phyloP scores from a whole-genome alignment of 2,888 invertebrate species.

The Tenthredo mesomela region DNA sequence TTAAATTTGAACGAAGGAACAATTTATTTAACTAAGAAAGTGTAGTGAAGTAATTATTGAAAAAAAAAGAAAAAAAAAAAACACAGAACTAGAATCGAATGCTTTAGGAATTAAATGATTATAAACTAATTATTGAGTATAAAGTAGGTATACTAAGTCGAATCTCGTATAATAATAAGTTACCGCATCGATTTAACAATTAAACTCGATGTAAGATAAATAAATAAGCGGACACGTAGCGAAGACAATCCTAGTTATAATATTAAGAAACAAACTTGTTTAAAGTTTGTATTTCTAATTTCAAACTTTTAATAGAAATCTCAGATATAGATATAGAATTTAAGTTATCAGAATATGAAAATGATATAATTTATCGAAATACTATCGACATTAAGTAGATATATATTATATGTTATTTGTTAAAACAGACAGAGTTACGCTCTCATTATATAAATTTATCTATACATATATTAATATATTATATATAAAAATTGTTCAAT shows the following conservation, averaged over 20 bases:
- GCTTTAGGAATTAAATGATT: not conserved
- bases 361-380: constrained; percentile 18
- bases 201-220: constrained; percentile 44
- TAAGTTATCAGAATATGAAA: not conserved
- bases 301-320: constrained; percentile 15
- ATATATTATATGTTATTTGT: constrained; percentile 15
- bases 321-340: not conserved
- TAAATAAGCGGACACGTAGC: constrained; percentile 38
- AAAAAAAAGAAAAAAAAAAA: not conserved
- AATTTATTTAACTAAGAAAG: not conserved
- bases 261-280: not conserved
- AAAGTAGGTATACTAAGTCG: not conserved
- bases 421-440: constrained; percentile 7
- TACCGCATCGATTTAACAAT: constrained; percentile 33
- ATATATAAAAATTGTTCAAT: constrained; percentile 29
- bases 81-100: constrained; percentile 7
- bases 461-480: constrained; percentile 27
- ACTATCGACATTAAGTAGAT: not conserved
- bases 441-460: constrained; percentile 14
- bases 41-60: not conserved
- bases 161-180: constrained; percentile 25
- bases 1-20: constrained; percentile 17
- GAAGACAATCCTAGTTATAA: constrained; percentile 54
- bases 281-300: not conserved
- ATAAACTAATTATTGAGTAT: not conserved